Evolutionary conservation across 1,140 invertebrate species (phyloP).

Genomic region (Drosophila prosaltans): DNA sequence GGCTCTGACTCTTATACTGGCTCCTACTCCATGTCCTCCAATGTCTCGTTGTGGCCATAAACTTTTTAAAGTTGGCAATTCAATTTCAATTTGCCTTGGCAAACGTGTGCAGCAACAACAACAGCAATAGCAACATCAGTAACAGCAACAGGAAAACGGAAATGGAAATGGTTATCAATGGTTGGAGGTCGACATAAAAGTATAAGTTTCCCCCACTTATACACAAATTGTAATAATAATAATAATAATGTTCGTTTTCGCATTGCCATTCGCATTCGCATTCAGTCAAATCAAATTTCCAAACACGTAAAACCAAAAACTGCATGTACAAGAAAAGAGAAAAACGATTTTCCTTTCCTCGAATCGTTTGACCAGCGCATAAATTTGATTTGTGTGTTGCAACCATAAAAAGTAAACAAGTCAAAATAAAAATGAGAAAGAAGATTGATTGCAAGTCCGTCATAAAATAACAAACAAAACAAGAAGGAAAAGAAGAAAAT

Average conservation of each 20-base stretch:
- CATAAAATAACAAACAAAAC: slow-evolving; percentile 7
- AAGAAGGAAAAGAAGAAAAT: neutral
- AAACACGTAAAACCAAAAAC: slow-evolving; percentile 60
- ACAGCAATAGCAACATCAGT: slow-evolving; percentile 15
- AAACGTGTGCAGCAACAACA: slow-evolving; percentile 40
- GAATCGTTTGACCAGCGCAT: slow-evolving; percentile 68
- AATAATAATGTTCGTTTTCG: slow-evolving; percentile 32
- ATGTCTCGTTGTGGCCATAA: slow-evolving; percentile 64
- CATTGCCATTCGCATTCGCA: slow-evolving; percentile 3
- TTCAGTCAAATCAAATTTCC: slow-evolving; percentile 64
- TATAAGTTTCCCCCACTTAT: slow-evolving; percentile 30
- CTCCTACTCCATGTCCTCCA: slow-evolving; percentile 13
- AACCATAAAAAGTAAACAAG: slow-evolving; percentile 53
- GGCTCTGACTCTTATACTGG: slow-evolving; percentile 22
- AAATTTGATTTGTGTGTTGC: slow-evolving; percentile 77
- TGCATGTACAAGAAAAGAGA: neutral
- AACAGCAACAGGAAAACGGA: slow-evolving; percentile 31
- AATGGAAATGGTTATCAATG: slow-evolving; percentile 30
- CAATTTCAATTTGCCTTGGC: slow-evolving; percentile 72
- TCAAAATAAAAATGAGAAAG: slow-evolving; percentile 34
- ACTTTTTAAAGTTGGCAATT: slow-evolving; percentile 78
- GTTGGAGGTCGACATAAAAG: slow-evolving; percentile 25
- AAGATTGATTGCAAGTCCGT: slow-evolving; percentile 33
- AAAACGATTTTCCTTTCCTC: slow-evolving; percentile 13
- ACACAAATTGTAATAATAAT: slow-evolving; percentile 58